Percentiles rank a stretch among this genome's conserved stretches.
These are phyloP conservation scores for Bubo bubo DNA, from an alignment of 2,113 vertebrate species.

Conservation along the genomic window DNA sequence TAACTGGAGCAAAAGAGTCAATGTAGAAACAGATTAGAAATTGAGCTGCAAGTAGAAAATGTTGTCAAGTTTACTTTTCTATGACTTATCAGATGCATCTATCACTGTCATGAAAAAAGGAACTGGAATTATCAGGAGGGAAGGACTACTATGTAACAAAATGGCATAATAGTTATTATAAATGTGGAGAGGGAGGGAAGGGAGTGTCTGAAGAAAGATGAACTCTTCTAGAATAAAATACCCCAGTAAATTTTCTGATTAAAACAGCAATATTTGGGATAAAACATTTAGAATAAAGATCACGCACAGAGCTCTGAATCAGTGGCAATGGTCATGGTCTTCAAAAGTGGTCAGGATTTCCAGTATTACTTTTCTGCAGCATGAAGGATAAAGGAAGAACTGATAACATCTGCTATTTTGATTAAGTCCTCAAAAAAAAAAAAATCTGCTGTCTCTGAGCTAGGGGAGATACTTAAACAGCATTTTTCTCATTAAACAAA, in stretches of 20 bases:
- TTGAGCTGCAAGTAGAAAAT: not conserved
- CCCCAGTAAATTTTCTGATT: not conserved
- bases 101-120: not conserved
- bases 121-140: not conserved
- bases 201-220: not conserved
- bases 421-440: not conserved
- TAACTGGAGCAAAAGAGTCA: conserved; percentile 43
- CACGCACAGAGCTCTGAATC: not conserved
- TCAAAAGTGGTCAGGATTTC: not conserved
- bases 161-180: not conserved
- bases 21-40: conserved; percentile 41
- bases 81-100: not conserved
- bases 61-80: conserved; percentile 38
- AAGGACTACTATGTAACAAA: not conserved
- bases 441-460: not conserved
- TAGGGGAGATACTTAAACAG: not conserved
- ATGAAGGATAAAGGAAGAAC: not conserved
- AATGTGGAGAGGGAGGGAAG: not conserved
- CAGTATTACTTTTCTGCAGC: not conserved
- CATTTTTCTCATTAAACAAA: not conserved
- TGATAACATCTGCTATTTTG: not conserved
- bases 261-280: not conserved
- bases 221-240: not conserved
- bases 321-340: not conserved
- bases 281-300: not conserved